Evolutionary conservation across 1,140 invertebrate species (phyloP), one percentile per base, ranked within the genome.

Genomic region (Sycophila sp.): DNA sequence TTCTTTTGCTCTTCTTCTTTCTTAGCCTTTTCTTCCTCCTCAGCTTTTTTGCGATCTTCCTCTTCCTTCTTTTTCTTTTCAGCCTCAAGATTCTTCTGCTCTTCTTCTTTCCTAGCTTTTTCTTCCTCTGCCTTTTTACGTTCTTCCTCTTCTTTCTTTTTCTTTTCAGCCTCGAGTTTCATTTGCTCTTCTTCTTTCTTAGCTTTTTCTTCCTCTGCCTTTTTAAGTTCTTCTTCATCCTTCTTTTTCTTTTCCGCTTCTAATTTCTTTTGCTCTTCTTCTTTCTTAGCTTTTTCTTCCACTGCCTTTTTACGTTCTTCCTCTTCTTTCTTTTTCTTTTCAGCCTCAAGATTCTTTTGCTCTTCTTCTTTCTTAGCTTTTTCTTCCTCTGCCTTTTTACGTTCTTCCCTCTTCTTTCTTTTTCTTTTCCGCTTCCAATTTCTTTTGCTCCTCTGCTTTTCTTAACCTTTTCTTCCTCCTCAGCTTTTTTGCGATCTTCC

Each of bases 291-390:
- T 30, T 40, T 56, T 51, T 75, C 67, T 26, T 75, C 51, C 7
- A 69, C 63, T 55, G 72, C 73, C 30, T 73, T 55, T 56, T 71
- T 10, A 53, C 47, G 30, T 49, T 73, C 60, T 22, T 74, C 65
- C 19, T 55, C 17, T 34, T 19, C 34, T 38, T 26, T 13, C 24
- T 55, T 55, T 3, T 19, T 2, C 15, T 36, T 66, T 19, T 72
- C 58, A 47, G 70, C 53, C 11, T 68, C 69, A 62, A 71, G 56
- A 53, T 73, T 47, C 73, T 77, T 74, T 10, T 40, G 26, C 60
- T 71, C 70, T 71, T 34, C 58, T 66, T 40, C 77, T 13, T 69
- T n/a, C 56, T 49, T 49, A 76, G 63, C 36, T 76, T 70, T 51
- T 77, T 69, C n/a, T n/a, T n/a, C n/a, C n/a, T n/a, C 47, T 69